phyloP scores from a whole-genome alignment of 2,113 vertebrate genomes.

The Gavia stellata region DNA sequence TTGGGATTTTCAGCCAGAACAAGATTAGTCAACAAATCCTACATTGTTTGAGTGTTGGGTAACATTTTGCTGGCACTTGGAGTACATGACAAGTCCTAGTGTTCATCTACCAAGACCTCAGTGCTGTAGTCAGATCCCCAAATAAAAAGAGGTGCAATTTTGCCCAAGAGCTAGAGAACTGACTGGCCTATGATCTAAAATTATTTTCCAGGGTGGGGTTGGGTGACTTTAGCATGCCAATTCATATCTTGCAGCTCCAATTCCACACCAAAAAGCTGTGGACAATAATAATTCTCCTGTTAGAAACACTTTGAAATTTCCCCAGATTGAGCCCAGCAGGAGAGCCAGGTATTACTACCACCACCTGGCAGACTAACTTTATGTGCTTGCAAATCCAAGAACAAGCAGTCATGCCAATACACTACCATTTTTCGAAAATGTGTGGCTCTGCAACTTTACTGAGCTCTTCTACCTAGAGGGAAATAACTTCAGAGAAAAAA shows the following conservation, averaged over 20 bases:
- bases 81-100: background rate
- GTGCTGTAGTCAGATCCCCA: background rate
- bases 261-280: background rate
- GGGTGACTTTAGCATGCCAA: background rate
- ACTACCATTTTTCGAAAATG: background rate
- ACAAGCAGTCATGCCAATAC: background rate
- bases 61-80: background rate
- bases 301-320: background rate
- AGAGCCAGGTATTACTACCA: background rate
- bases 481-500: background rate
- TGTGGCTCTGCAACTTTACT: background rate
- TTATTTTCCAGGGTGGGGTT: background rate
- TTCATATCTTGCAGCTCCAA: background rate
- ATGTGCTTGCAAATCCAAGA: background rate
- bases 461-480: background rate
- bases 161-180: background rate
- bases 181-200: background rate
- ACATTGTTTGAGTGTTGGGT: background rate
- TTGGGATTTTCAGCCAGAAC: background rate
- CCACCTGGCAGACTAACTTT: background rate
- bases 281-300: background rate
- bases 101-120: background rate
- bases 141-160: background rate
- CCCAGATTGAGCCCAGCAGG: background rate
- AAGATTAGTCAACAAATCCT: background rate